phyloP scores from a whole-genome alignment of 1,140 invertebrate species.

The Mizuhopecten yessoensis region DNA sequence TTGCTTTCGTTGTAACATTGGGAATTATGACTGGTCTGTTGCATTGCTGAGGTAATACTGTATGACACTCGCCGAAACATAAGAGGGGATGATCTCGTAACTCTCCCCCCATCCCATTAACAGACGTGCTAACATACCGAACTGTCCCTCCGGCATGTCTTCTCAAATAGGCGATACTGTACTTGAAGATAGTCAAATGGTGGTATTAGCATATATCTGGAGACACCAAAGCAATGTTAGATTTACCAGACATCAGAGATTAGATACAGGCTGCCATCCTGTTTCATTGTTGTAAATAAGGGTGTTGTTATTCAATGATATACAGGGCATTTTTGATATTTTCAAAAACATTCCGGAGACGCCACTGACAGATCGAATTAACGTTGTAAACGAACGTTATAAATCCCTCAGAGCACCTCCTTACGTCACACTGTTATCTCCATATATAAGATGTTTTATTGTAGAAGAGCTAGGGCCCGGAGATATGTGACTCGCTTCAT shows the following conservation, averaged over 20 bases:
- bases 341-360: not conserved
- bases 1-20: not conserved
- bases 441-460: not conserved
- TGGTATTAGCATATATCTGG: not conserved
- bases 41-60: slow-evolving; percentile 12
- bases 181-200: not conserved
- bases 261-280: no score
- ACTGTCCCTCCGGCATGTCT: not conserved
- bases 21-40: slow-evolving; percentile 31
- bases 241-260: no score
- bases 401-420: not conserved
- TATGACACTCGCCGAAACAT: not conserved
- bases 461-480: not conserved
- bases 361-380: not conserved
- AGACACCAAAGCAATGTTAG: not conserved
- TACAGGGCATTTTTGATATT: not conserved
- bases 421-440: not conserved
- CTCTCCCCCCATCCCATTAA: not conserved
- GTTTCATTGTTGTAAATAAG: not conserved
- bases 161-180: not conserved
- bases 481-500: not conserved
- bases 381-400: no score
- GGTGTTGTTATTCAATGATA: not conserved
- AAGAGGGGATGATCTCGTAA: not conserved
- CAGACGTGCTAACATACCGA: not conserved